Conservation (phyloP, 2,113 vertebrate species). For the Esox niger region DNA sequence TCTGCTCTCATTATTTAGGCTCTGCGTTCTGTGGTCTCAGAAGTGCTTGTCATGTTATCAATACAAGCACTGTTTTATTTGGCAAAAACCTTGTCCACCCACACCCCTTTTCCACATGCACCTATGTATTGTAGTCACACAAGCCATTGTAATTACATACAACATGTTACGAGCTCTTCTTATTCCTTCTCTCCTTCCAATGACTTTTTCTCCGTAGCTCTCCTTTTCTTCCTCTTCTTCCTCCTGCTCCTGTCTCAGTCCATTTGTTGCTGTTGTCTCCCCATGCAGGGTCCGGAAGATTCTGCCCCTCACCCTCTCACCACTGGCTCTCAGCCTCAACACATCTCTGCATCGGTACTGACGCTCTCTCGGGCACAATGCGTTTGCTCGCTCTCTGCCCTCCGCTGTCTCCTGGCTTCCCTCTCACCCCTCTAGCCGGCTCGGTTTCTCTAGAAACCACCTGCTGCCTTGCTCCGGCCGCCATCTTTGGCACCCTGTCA, state of each 20-base stretch:
- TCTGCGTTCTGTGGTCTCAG: background rate
- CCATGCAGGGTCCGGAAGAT: conserved; percentile 81
- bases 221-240: conserved; percentile 13
- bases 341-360: conserved; percentile 79
- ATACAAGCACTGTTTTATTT: background rate
- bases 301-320: conserved; percentile 76
- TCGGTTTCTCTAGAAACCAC: background rate
- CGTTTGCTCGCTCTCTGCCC: conserved; percentile 28
- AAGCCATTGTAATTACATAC: background rate
- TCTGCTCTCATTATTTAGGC: background rate
- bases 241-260: conserved; percentile 67
- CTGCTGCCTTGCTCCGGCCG: background rate
- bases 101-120: no score
- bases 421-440: background rate
- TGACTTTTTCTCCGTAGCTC: conserved; percentile 5
- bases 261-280: conserved; percentile 81
- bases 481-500: background rate
- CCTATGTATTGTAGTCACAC: background rate
- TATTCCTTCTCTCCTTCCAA: background rate
- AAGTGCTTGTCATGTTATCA: background rate
- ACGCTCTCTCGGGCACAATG: conserved; percentile 59
- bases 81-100: background rate
- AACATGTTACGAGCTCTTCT: background rate
- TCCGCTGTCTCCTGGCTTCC: background rate
- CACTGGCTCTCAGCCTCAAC: conserved; percentile 79